Evolutionary conservation across 2,113 vertebrate species (phyloP).

Genomic region (Zosterops pallidus): DNA sequence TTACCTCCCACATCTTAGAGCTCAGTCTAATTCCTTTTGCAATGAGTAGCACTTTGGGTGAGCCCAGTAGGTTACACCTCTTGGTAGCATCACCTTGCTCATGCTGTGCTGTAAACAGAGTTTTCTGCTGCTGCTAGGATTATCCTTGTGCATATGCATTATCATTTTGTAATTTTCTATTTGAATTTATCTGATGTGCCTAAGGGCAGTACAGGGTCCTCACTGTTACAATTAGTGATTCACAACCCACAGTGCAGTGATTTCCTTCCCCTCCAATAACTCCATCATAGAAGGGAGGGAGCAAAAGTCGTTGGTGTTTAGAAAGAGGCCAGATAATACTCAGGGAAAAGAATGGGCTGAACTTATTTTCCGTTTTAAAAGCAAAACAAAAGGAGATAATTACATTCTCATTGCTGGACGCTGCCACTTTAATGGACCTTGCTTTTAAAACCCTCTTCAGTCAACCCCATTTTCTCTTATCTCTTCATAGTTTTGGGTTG

Average conservation of each 20-base stretch:
- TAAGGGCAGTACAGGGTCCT: not conserved
- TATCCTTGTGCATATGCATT: not conserved
- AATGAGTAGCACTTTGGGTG: not conserved
- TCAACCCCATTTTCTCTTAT: not conserved
- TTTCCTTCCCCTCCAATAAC: not conserved
- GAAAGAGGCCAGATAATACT: not conserved
- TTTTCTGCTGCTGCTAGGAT: not conserved
- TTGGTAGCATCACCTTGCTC: not conserved
- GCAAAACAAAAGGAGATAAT: not conserved
- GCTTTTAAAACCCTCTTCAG: not conserved
- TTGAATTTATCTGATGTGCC: not conserved
- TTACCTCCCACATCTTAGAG: not conserved
- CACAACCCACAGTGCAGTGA: not conserved
- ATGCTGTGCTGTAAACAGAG: not conserved
- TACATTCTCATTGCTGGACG: not conserved
- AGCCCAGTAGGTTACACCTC: not conserved
- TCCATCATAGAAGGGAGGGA: not conserved
- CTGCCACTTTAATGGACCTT: not conserved
- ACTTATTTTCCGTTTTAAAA: not conserved
- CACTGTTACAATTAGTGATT: not conserved
- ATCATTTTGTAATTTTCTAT: not conserved
- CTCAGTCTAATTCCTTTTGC: not conserved
- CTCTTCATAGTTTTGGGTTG: not conserved
- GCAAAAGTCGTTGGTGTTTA: not conserved
- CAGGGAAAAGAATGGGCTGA: not conserved